These are phyloP conservation scores for Scalopus aquaticus DNA, from an alignment of 2,113 vertebrate species.

Conservation along the genomic window DNA sequence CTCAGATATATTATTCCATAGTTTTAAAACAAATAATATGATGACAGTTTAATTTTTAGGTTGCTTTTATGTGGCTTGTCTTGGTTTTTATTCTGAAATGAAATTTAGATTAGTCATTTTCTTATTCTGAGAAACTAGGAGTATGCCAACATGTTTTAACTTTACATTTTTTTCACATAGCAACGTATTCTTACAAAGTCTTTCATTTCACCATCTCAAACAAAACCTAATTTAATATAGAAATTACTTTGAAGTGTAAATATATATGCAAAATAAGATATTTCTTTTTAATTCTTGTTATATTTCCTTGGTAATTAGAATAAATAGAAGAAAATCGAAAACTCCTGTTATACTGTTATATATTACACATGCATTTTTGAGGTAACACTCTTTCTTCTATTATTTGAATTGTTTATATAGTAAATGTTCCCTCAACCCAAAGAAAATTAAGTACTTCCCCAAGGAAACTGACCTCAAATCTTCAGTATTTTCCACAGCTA, in stretches of 20 bases:
- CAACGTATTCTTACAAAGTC: constrained; percentile 73
- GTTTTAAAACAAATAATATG: constrained; percentile 83
- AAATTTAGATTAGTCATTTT: constrained; percentile 83
- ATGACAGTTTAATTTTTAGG: constrained; percentile 81
- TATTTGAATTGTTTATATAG: constrained; percentile 52
- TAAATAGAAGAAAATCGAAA: constrained; percentile 64
- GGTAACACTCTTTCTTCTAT: constrained; percentile 60
- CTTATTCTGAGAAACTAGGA: constrained; percentile 80
- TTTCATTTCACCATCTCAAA: constrained; percentile 69
- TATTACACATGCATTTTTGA: constrained; percentile 72
- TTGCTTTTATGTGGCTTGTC: constrained; percentile 82
- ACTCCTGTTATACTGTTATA: constrained; percentile 56
- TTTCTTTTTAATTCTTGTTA: constrained; percentile 59
- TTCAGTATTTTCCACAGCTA: constrained; percentile 59
- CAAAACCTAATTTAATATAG: constrained; percentile 77
- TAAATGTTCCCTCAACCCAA: constrained; percentile 59
- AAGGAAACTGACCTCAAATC: constrained; percentile 61
- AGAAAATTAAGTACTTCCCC: constrained; percentile 58
- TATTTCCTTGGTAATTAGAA: constrained; percentile 60
- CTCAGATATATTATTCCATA: constrained; percentile 81
- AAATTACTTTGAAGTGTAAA: constrained; percentile 70
- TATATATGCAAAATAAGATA: constrained; percentile 66
- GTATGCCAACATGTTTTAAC: constrained; percentile 81
- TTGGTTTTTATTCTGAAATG: constrained; percentile 82
- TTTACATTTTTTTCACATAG: constrained; percentile 76